Conservation (phyloP, 1,140 invertebrate species). For the Choristoneura fumiferana region DNA sequence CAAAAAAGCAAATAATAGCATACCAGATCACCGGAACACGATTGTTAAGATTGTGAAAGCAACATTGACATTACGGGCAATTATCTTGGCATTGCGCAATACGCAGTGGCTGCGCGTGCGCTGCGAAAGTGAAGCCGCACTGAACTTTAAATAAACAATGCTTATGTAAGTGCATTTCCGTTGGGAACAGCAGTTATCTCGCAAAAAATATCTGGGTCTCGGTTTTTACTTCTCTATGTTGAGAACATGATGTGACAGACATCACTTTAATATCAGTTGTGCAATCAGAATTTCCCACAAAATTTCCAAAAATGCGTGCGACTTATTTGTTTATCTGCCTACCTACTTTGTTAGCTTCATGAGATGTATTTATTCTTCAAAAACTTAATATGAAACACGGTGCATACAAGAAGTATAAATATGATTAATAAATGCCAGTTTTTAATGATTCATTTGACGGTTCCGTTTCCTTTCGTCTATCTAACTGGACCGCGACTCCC, state of each 20-base stretch:
- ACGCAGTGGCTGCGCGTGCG: slow-evolving; percentile 28
- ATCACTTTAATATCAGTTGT: no score
- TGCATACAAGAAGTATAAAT: no score
- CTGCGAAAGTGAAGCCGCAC: slow-evolving; percentile 57
- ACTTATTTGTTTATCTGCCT: no score
- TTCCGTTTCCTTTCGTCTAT: no score
- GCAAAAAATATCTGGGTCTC: slow-evolving; percentile 1
- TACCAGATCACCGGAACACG: slow-evolving; percentile 52
- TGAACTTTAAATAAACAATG: slow-evolving; percentile 56
- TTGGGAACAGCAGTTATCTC: slow-evolving; percentile 28
- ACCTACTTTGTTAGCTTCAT: no score
- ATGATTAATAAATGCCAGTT: no score
- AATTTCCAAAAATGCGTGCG: no score
- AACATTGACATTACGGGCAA: slow-evolving; percentile 74
- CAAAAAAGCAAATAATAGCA: slow-evolving; percentile 38
- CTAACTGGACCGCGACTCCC: no score
- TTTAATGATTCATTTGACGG: no score
- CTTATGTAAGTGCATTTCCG: slow-evolving; percentile 64
- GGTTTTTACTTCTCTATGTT: background rate
- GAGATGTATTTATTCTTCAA: no score
- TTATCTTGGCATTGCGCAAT: slow-evolving; percentile 60
- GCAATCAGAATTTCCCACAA: no score
- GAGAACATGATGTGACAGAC: background rate
- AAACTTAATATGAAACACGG: no score
- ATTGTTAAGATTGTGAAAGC: slow-evolving; percentile 64